Conservation (phyloP, 2,888 invertebrate species). For the Craniophora ligustri region DNA sequence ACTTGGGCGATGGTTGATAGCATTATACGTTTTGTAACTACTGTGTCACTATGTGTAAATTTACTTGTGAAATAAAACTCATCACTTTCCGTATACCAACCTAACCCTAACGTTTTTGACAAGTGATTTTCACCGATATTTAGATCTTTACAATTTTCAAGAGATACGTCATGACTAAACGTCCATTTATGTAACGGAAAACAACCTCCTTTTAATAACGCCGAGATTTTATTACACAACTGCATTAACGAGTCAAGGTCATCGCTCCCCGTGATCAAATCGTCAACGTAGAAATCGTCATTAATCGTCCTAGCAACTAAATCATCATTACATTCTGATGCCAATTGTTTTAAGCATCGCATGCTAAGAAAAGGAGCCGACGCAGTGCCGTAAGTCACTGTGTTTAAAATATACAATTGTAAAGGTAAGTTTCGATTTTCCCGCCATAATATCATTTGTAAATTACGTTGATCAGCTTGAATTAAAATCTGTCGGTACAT, state of each 20-base stretch:
- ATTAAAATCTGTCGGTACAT: constrained; percentile 14
- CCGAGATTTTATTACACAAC: constrained; percentile 2
- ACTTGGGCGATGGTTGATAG: constrained; percentile 9
- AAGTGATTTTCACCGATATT: constrained; percentile 1
- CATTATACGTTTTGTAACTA: constrained; percentile 4
- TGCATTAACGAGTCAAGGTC: constrained; percentile 1
- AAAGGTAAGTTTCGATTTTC: constrained; percentile 4
- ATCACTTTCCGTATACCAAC: constrained; percentile 4
- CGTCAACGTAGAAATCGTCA: constrained; percentile 10
- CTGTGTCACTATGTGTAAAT: neutral
- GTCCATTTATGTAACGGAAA: constrained; percentile 10
- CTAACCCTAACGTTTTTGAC: constrained; percentile 9
- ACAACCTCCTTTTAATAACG: too few species aligned
- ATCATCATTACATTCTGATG: neutral
- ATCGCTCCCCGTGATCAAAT: neutral
- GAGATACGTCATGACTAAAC: neutral
- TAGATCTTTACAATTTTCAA: neutral
- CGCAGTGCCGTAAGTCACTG: constrained; percentile 8
- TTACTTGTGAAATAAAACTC: constrained; percentile 4
- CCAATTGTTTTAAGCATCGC: constrained; percentile 11
- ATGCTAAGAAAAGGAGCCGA: constrained; percentile 14
- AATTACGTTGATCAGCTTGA: constrained; percentile 2
- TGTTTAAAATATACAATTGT: neutral
- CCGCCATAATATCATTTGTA: constrained; percentile 11
- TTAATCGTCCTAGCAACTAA: constrained; percentile 1